A percentile compares a stretch with the other conserved stretches of the same genome.
These are phyloP conservation scores for Perognathus longimembris DNA, from an alignment of 2,113 vertebrate species.

Conservation along the genomic window DNA sequence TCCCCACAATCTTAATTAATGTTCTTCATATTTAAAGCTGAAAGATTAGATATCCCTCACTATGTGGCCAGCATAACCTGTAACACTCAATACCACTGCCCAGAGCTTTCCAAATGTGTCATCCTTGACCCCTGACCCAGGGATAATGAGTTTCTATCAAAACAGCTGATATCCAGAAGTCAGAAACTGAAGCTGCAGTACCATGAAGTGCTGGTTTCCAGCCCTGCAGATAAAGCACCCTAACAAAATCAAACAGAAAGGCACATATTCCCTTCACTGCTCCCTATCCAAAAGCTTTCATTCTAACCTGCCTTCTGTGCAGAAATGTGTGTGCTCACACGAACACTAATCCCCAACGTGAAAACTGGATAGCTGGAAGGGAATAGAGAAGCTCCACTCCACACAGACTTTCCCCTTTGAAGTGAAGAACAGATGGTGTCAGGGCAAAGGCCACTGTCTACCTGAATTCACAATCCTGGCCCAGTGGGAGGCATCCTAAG, in stretches of 20 bases:
- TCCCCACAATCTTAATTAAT: slow-evolving; percentile 51
- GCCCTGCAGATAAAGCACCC: background rate
- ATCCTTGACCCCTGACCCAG: background rate
- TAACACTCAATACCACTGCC: background rate
- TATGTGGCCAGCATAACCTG: background rate
- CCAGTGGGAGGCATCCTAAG: slow-evolving; percentile 10
- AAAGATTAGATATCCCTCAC: background rate
- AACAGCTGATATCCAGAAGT: slow-evolving; percentile 11
- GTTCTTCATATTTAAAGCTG: slow-evolving; percentile 47
- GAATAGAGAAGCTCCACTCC: background rate
- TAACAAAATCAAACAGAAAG: background rate
- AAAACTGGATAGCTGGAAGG: background rate
- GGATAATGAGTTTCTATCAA: slow-evolving; percentile 37
- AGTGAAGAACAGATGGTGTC: background rate
- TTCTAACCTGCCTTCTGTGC: background rate
- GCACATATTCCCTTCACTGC: background rate
- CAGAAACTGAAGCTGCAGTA: background rate
- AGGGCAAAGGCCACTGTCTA: background rate
- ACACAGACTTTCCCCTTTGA: background rate
- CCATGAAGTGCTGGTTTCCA: background rate
- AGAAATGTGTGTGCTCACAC: background rate
- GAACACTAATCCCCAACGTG: background rate
- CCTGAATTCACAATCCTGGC: slow-evolving; percentile 48
- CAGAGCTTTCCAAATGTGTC: background rate
- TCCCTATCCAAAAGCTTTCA: background rate